Conservation (phyloP, 2,888 invertebrate genomes). For the Anarsia innoxiella region DNA sequence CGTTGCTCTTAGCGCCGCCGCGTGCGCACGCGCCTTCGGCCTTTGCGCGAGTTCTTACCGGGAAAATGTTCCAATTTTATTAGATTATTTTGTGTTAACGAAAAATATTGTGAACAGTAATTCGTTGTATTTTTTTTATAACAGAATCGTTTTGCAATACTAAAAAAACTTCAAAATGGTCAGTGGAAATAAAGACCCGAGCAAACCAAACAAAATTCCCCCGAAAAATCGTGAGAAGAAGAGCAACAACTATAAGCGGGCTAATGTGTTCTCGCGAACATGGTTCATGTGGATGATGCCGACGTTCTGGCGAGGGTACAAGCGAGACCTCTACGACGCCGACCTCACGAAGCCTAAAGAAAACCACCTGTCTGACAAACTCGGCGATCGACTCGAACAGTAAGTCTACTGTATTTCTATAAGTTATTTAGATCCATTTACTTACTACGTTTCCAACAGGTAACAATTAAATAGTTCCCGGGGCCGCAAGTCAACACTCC, state of each 20-base stretch:
- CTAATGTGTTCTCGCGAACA: constrained; percentile 56
- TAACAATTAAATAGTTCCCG: too few species aligned
- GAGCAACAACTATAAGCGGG: constrained; percentile 59
- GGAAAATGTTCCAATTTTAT: constrained; percentile 42
- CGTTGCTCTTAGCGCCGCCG: constrained; percentile 44
- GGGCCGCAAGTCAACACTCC: too few species aligned
- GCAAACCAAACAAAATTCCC: constrained; percentile 58
- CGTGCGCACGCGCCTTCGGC: constrained; percentile 45
- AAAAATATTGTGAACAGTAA: constrained; percentile 25
- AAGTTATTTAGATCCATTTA: background rate
- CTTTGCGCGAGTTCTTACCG: constrained; percentile 29
- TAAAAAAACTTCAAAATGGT: constrained; percentile 51
- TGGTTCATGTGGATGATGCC: constrained; percentile 74
- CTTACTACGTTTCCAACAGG: too few species aligned
- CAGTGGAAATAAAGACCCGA: constrained; percentile 62
- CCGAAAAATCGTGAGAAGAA: constrained; percentile 66
- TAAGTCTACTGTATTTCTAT: constrained; percentile 29
- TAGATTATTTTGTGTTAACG: constrained; percentile 30
- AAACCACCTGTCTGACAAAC: constrained; percentile 77
- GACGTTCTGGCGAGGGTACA: constrained; percentile 76
- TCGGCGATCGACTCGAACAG: constrained; percentile 79
- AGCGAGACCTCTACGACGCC: constrained; percentile 77
- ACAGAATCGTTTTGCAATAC: constrained; percentile 9
- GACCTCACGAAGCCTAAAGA: constrained; percentile 83
- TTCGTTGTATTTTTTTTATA: constrained; percentile 16